Evolutionary conservation across 2,888 invertebrate species (phyloP).

Genomic region (Rosalia funebris): DNA sequence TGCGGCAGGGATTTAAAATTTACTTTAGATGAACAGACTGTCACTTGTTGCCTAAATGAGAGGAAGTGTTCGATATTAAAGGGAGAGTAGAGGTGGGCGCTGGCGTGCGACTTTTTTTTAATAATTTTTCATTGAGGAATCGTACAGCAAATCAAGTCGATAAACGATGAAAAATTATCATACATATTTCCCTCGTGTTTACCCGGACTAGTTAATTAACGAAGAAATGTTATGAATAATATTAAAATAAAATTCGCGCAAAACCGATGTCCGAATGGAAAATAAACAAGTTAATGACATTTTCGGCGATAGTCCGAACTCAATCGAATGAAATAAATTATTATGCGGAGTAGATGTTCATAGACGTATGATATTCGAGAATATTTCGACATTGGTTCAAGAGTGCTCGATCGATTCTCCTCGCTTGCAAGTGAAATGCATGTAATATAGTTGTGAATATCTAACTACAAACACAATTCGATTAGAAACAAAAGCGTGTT

Average conservation of each 20-base stretch:
- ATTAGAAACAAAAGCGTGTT: too few species aligned
- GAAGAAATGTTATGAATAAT: neutral
- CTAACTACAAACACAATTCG: too few species aligned
- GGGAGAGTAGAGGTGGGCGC: conserved; percentile 27
- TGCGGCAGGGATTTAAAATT: conserved; percentile 16
- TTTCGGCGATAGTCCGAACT: too few species aligned
- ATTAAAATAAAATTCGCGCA: neutral
- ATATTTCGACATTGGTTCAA: too few species aligned
- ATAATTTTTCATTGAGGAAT: too few species aligned
- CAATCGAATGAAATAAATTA: too few species aligned
- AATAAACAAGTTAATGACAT: neutral
- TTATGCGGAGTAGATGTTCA: too few species aligned
- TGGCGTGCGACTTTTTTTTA: neutral
- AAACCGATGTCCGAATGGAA: neutral
- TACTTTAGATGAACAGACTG: conserved; percentile 21
- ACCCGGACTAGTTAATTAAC: neutral
- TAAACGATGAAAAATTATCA: neutral
- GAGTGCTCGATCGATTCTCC: too few species aligned
- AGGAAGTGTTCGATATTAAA: conserved; percentile 29
- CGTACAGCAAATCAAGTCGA: too few species aligned
- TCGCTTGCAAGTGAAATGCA: too few species aligned
- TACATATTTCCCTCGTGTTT: neutral
- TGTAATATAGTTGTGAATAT: too few species aligned
- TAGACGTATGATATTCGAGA: too few species aligned
- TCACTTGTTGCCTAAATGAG: conserved; percentile 30